Percentiles rank a stretch among this genome's conserved stretches.
Conservation (phyloP, 2,888 invertebrate genomes). For the Ochropacha duplaris region DNA sequence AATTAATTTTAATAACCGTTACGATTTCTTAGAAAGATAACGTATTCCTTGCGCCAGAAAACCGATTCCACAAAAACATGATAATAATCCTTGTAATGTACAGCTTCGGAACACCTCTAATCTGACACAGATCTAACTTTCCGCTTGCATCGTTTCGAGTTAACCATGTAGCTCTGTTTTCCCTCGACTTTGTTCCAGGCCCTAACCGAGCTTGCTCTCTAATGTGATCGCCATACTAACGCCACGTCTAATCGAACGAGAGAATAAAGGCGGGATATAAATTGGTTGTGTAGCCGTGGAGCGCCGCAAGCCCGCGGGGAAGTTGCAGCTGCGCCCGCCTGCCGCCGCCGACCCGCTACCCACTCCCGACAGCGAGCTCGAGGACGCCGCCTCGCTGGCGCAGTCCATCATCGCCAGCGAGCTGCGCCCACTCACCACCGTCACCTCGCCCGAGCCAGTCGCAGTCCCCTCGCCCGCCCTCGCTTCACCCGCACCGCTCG, state of each 20-base stretch:
- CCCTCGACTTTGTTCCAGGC: conserved; percentile 83
- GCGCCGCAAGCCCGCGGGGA: conserved; percentile 74
- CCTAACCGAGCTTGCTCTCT: conserved; percentile 84
- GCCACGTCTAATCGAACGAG: conserved; percentile 76
- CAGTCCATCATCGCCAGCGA: conserved; percentile 77
- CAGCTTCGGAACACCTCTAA: conserved; percentile 58
- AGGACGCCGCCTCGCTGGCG: conserved; percentile 77
- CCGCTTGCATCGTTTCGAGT: conserved; percentile 75
- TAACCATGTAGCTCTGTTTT: conserved; percentile 79
- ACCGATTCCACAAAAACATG: conserved; percentile 21
- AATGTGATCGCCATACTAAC: conserved; percentile 83
- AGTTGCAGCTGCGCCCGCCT: conserved; percentile 70
- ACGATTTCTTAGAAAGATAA: not conserved
- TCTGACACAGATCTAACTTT: conserved; percentile 68
- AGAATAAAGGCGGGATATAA: conserved; percentile 73
- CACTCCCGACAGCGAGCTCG: conserved; percentile 78
- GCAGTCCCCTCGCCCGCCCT: conserved; percentile 39
- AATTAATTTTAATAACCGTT: not conserved
- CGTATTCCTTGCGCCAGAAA: conserved; percentile 7
- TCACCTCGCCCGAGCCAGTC: conserved; percentile 55
- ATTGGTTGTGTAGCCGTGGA: conserved; percentile 81
- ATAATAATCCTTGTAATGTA: conserved; percentile 76
- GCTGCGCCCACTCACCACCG: conserved; percentile 59
- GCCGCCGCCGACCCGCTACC: conserved; percentile 65
- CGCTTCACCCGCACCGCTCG: conserved; percentile 37